Evolutionary conservation across 2,888 invertebrate species (phyloP).

Genomic region (Eilema sororculum): DNA sequence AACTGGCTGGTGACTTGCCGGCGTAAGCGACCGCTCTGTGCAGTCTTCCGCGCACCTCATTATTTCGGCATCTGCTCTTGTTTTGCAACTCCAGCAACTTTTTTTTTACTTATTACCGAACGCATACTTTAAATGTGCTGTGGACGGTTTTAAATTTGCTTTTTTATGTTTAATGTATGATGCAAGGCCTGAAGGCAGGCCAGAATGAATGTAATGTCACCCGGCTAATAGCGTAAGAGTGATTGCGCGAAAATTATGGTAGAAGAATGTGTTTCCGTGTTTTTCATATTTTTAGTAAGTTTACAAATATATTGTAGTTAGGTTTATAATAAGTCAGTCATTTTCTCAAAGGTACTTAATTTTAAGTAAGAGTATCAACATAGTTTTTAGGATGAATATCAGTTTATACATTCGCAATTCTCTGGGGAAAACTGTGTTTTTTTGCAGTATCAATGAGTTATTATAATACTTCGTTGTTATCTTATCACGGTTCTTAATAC

Average conservation of each 20-base stretch:
- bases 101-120: slow-evolving; percentile 48
- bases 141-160: slow-evolving; percentile 38
- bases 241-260: not conserved
- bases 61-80: slow-evolving; percentile 80
- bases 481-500: not conserved
- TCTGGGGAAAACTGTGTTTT: not conserved
- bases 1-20: slow-evolving; percentile 45
- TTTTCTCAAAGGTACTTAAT: not conserved
- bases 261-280: not conserved
- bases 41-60: slow-evolving; percentile 73
- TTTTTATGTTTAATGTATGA: slow-evolving; percentile 22
- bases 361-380: too few species aligned
- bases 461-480: not conserved
- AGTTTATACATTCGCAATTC: not conserved
- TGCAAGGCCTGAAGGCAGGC: slow-evolving; percentile 6
- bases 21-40: slow-evolving; percentile 56
- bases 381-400: too few species aligned
- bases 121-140: slow-evolving; percentile 45
- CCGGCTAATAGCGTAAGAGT: slow-evolving; percentile 3
- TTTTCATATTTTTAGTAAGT: not conserved
- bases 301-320: not conserved
- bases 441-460: not conserved
- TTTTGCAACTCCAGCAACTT: slow-evolving; percentile 59
- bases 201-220: slow-evolving; percentile 13
- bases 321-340: not conserved